phyloP scores from a whole-genome alignment of 2,888 invertebrate genomes.

The Diadegma fenestrale region DNA sequence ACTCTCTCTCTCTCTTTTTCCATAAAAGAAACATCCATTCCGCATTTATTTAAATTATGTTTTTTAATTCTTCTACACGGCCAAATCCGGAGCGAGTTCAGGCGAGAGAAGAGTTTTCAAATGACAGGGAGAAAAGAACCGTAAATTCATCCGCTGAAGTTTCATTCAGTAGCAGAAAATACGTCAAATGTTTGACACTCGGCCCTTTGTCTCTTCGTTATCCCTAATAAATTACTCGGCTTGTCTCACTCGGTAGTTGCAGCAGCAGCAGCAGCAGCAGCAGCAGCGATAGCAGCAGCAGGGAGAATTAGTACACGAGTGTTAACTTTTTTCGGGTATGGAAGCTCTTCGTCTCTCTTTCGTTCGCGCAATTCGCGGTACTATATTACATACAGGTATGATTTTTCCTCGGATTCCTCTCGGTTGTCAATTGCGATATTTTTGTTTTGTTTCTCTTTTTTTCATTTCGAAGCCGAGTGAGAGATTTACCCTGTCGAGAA shows the following conservation, averaged over 20 bases:
- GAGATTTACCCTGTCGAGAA: constrained; percentile 58
- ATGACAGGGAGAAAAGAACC: constrained; percentile 23
- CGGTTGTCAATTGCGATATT: constrained; percentile 55
- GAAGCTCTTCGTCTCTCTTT: constrained; percentile 12
- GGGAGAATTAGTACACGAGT: not conserved
- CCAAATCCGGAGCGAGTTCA: not conserved
- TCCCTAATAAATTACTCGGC: constrained; percentile 77
- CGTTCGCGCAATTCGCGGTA: constrained; percentile 44
- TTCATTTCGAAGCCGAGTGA: constrained; percentile 30
- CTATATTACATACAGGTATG: constrained; percentile 47
- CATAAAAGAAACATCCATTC: not conserved
- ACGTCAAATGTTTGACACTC: constrained; percentile 61
- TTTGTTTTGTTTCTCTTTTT: constrained; percentile 12
- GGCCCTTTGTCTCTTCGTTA: constrained; percentile 74
- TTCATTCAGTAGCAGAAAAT: constrained; percentile 64
- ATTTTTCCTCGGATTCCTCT: constrained; percentile 45
- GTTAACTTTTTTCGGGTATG: constrained; percentile 43
- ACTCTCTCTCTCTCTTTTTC: not conserved
- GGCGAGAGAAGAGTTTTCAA: not conserved
- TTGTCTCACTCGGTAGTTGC: constrained; percentile 25
- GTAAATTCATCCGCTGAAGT: constrained; percentile 35
- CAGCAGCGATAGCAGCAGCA: not conserved
- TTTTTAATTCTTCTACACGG: constrained; percentile 13
- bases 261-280: not conserved
- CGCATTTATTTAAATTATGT: not conserved